Evolutionary conservation across 2,113 vertebrate genomes (phyloP), one percentile per base, ranked within the genome.

Genomic region (Oncorhynchus clarkii): DNA sequence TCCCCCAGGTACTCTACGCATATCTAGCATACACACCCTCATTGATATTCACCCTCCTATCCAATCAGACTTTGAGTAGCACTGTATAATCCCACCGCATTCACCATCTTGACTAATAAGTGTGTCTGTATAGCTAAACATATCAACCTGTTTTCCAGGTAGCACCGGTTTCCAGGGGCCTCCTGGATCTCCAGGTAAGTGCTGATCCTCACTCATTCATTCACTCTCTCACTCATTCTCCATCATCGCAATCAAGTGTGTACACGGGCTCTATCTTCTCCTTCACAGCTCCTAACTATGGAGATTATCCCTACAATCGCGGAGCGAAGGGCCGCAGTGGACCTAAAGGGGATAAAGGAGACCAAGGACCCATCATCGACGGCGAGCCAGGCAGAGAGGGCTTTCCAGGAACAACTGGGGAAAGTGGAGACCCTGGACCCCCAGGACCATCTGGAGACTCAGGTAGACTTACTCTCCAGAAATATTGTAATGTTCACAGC

Each of bases 381-480:
- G 94, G 95, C 48, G 88, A 85, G 70, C 86, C 66, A 76, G 96
- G 96, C n/a, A 86, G 83, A 6, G 90, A 83, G 79, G 96, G 96
- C 14, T 86, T 92, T 85, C 90, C 89, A 74, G 96, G 96, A 31
- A 90, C 90, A 60, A 96, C 95, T 80, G 96, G 96, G 69, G 94
- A 96, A 72, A 82, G 88, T 78, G 96, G 96, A n/a, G 92, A 91
- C 34, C 86, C 73, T 81, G 96, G 96, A 64, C 34, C 89, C 24
- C 88, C 85, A 79, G 96, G 96, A 16, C 91, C 76, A n/a, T 90
- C 89, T 26, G 96, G 96, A 1, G 92, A 92, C 27, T 94, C 79
- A 9, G 96, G 96, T 0, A 93, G 88, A 82, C 39, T 45, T 45
- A 45, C 39, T 45, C 39, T 45, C 39, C 39, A 45, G 39, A 45